A percentile compares a stretch with the other conserved stretches of the same genome.
These are phyloP conservation scores for Camponotus fellah DNA, from an alignment of 2,888 invertebrate genomes.

Conservation along the genomic window DNA sequence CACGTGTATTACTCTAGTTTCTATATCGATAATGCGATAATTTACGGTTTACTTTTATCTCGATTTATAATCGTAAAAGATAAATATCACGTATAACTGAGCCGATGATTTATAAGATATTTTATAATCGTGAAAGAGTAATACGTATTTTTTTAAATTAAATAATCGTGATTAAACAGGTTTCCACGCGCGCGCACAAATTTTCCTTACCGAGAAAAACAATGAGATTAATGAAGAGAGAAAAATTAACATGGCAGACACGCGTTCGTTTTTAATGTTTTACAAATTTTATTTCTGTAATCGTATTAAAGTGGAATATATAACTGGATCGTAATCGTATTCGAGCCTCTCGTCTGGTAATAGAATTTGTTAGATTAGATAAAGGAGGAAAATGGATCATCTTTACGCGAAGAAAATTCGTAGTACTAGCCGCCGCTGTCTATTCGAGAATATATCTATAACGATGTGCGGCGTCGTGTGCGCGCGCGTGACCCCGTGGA, in stretches of 20 bases:
- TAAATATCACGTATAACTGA: neutral
- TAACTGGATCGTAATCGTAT: neutral
- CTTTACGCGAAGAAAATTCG: neutral
- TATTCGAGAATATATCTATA: constrained; percentile 54
- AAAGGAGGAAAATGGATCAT: neutral
- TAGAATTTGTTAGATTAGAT: neutral
- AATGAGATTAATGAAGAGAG: neutral
- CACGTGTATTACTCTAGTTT: neutral
- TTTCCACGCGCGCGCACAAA: neutral
- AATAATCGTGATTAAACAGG: neutral
- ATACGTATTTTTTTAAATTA: neutral
- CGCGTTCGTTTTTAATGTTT: neutral
- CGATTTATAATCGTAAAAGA: neutral
- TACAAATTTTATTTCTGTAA: neutral
- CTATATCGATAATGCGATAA: too few relatives aligned
- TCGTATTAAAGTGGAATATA: neutral
- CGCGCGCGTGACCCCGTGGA: constrained; percentile 56
- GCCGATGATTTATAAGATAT: neutral
- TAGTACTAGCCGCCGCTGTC: neutral
- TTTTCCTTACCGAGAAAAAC: neutral
- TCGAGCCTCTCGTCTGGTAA: neutral
- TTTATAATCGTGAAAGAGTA: too few relatives aligned
- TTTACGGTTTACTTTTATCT: neutral
- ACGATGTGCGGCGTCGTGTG: constrained; percentile 34
- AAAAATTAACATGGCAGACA: neutral